Evolutionary conservation across 2,888 invertebrate species (phyloP).

Genomic region (Erebia epiphron): DNA sequence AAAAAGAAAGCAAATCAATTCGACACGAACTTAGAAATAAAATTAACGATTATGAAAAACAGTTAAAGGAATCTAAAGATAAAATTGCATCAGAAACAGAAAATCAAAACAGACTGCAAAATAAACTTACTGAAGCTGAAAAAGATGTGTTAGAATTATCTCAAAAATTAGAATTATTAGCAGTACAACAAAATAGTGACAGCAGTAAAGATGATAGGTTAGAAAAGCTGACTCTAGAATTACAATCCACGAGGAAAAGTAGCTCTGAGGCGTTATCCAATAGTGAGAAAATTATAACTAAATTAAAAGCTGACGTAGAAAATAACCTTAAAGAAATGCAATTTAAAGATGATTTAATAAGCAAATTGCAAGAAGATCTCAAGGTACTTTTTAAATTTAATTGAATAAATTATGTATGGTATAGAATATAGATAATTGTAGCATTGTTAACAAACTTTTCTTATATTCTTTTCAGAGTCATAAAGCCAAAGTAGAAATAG

Average conservation of each 20-base stretch:
- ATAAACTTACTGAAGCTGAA: conserved; percentile 65
- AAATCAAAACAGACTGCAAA: conserved; percentile 66
- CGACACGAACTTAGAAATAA: conserved; percentile 80
- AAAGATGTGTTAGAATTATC: conserved; percentile 64
- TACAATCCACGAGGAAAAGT: conserved; percentile 67
- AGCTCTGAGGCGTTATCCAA: conserved; percentile 62
- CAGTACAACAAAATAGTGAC: conserved; percentile 67
- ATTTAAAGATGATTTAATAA: conserved; percentile 65
- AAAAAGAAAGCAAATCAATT: conserved; percentile 74
- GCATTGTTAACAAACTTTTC: neutral
- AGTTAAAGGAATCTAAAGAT: conserved; percentile 65
- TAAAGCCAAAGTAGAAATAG: conserved; percentile 67
- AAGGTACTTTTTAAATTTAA: conserved; percentile 54
- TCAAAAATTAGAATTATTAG: conserved; percentile 71
- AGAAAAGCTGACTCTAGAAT: conserved; percentile 70
- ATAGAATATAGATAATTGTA: neutral
- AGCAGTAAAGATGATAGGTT: conserved; percentile 69
- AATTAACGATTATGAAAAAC: conserved; percentile 80
- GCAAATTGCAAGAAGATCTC: conserved; percentile 68
- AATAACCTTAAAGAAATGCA: conserved; percentile 68
- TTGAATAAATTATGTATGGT: neutral
- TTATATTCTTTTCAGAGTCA: conserved; percentile 57
- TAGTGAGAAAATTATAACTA: conserved; percentile 64
- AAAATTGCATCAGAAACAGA: conserved; percentile 65
- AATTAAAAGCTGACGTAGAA: conserved; percentile 66